A percentile compares a stretch with the other conserved stretches of the same genome.
Conservation (phyloP, 2,888 invertebrate genomes). For the Priocnemis perturbator region DNA sequence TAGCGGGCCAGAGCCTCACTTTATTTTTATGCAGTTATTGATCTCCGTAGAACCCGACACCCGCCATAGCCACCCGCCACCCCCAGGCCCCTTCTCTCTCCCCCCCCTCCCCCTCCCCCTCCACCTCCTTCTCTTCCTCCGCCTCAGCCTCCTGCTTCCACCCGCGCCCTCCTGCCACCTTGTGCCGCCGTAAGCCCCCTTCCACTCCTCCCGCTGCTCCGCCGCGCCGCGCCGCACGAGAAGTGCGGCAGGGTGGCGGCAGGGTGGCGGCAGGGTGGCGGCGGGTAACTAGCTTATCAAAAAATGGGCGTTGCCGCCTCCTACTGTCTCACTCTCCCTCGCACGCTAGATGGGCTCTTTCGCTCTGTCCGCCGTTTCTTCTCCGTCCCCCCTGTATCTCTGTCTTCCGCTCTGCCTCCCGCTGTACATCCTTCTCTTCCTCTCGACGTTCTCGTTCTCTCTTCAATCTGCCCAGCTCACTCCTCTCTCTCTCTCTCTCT, state of each 20-base stretch:
- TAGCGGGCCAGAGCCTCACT: conserved; percentile 74
- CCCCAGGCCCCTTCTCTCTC: conserved; percentile 25
- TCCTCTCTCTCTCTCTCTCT: conserved; percentile 41
- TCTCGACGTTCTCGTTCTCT: conserved; percentile 52
- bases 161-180: conserved; percentile 18
- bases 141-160: conserved; percentile 9
- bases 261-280: conserved; percentile 65
- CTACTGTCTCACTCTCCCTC: conserved; percentile 64
- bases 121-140: conserved; percentile 18
- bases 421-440: neutral
- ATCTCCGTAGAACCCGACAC: conserved; percentile 73
- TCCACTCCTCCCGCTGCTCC: conserved; percentile 21
- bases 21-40: conserved; percentile 76
- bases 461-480: conserved; percentile 41
- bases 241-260: too few relatives aligned
- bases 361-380: conserved; percentile 16
- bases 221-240: conserved; percentile 33
- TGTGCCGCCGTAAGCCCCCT: conserved; percentile 9
- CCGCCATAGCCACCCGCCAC: conserved; percentile 52
- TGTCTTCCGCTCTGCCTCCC: conserved; percentile 16
- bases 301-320: conserved; percentile 75
- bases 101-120: conserved; percentile 25
- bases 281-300: conserved; percentile 76
- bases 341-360: conserved; percentile 46
- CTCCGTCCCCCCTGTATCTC: conserved; percentile 14